phyloP scores from a whole-genome alignment of 2,888 invertebrate genomes.

The Oxyscelio sp. region DNA sequence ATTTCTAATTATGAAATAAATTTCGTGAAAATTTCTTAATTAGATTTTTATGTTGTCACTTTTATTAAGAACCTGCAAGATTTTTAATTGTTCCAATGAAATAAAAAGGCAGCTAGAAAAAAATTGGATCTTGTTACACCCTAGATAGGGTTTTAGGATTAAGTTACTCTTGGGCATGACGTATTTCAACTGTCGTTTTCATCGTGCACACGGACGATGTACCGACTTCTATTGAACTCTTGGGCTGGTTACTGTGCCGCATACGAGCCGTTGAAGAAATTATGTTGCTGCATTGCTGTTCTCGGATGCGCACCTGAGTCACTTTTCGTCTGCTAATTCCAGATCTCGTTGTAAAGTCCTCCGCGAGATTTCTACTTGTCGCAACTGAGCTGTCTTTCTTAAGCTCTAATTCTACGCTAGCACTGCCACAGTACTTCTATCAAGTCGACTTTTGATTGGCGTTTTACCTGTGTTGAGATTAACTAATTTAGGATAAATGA shows the following conservation, averaged over 20 bases:
- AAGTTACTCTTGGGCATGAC: slow-evolving; percentile 29
- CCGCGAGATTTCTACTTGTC: slow-evolving; percentile 12
- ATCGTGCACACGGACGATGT: slow-evolving; percentile 22
- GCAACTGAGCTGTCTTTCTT: slow-evolving; percentile 17
- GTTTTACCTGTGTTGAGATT: too few relatives aligned
- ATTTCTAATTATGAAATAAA: too few relatives aligned
- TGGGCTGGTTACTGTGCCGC: slow-evolving; percentile 12
- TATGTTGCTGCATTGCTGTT: slow-evolving; percentile 25
- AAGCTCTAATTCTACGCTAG: slow-evolving; percentile 13
- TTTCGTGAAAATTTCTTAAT: too few relatives aligned
- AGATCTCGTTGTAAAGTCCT: slow-evolving; percentile 19
- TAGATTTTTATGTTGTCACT: too few relatives aligned
- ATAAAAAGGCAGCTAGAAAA: neutral
- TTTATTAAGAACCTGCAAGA: too few relatives aligned
- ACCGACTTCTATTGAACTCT: slow-evolving; percentile 17
- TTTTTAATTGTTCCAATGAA: too few relatives aligned
- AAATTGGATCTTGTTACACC: neutral
- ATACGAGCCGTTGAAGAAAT: slow-evolving; percentile 27
- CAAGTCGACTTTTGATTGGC: neutral
- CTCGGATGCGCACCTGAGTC: slow-evolving; percentile 41
- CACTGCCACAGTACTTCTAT: neutral
- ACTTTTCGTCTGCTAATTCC: slow-evolving; percentile 42
- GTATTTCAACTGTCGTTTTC: slow-evolving; percentile 28
- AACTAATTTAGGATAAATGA: too few relatives aligned
- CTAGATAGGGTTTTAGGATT: slow-evolving; percentile 6